Evolutionary conservation across 2,113 vertebrate genomes (phyloP).

Genomic region (Pachyramphus minor): DNA sequence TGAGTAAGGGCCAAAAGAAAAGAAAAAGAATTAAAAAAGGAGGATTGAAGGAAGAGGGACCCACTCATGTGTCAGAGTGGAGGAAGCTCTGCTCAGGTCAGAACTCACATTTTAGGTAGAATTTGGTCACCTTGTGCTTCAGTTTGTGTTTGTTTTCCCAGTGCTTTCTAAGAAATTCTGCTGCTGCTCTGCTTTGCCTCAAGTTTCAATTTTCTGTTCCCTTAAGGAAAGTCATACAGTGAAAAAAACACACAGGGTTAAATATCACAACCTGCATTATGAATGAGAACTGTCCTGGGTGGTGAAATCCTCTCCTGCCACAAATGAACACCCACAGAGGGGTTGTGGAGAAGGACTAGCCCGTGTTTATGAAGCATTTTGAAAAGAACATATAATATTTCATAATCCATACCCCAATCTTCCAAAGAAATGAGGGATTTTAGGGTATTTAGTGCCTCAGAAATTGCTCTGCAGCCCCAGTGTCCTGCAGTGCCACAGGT

Average conservation of each 20-base stretch:
- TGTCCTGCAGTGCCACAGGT: background rate
- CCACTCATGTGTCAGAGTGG: background rate
- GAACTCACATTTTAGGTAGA: background rate
- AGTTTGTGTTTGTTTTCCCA: background rate
- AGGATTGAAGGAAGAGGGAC: background rate
- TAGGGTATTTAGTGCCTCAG: too few species aligned
- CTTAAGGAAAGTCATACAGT: background rate
- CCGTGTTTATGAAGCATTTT: background rate
- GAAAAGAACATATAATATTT: background rate
- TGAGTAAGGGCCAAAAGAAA: background rate
- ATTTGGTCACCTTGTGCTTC: background rate
- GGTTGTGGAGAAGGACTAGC: background rate
- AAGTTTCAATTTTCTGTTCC: background rate
- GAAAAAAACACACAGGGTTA: background rate
- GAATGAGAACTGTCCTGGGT: background rate
- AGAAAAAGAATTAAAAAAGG: background rate
- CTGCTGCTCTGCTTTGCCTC: background rate
- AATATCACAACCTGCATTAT: background rate
- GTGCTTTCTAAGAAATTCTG: background rate
- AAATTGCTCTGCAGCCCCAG: background rate
- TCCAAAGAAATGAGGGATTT: background rate
- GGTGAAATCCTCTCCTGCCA: background rate
- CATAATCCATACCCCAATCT: background rate
- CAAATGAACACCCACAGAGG: background rate
- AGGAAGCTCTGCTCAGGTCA: background rate